These are phyloP conservation scores for Macropis europaea DNA, from an alignment of 2,888 invertebrate genomes.

Conservation along the genomic window DNA sequence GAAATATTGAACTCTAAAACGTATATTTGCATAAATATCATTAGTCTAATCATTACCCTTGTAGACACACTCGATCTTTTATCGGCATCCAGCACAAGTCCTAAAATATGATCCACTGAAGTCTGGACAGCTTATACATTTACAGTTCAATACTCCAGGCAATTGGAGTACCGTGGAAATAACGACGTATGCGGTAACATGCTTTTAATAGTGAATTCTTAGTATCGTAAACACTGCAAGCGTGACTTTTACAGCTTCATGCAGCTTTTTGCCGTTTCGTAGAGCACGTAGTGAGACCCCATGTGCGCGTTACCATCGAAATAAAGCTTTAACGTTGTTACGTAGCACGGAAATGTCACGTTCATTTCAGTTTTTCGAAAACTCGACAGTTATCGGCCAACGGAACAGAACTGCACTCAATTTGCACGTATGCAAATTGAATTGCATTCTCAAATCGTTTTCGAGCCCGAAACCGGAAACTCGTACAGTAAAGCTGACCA, in stretches of 20 bases:
- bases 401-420: no score
- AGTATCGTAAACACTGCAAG: neutral
- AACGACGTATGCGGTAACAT: neutral
- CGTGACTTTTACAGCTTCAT: conserved; percentile 4
- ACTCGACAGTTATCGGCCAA: no score
- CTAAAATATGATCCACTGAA: neutral
- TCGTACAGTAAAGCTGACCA: no score
- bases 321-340: neutral
- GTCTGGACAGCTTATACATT: neutral
- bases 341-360: neutral
- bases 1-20: no score
- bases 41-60: no score
- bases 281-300: neutral
- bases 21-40: no score
- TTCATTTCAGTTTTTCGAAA: no score
- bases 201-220: neutral
- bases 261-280: conserved; percentile 4
- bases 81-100: no score
- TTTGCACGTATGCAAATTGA: no score
- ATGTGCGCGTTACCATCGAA: neutral
- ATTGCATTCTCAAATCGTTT: no score
- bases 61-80: no score
- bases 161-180: neutral
- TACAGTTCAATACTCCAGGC: neutral
- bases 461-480: no score